Conservation (phyloP, 2,888 invertebrate genomes). For the Drosophila subquinaria region DNA sequence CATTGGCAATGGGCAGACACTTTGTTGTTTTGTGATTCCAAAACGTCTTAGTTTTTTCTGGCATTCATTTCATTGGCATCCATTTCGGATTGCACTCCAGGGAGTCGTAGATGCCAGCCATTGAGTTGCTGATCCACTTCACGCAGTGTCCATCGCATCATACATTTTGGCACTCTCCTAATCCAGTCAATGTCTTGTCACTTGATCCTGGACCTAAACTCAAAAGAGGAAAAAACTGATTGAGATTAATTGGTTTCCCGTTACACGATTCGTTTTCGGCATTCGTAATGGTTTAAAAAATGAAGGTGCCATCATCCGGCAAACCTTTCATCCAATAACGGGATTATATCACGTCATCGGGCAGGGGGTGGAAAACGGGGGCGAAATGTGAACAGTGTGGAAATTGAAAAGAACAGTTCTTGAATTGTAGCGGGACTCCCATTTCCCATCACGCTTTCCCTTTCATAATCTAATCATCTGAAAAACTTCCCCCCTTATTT, state of each 20-base stretch:
- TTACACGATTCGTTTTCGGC: slow-evolving; percentile 52
- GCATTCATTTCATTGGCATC: slow-evolving; percentile 79
- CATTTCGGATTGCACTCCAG: slow-evolving; percentile 83
- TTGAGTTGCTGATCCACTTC: slow-evolving; percentile 43
- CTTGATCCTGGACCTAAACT: slow-evolving; percentile 61
- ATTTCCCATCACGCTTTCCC: slow-evolving; percentile 2
- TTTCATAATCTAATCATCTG: slow-evolving; percentile 44
- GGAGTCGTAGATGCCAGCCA: slow-evolving; percentile 72
- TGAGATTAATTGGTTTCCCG: slow-evolving; percentile 78
- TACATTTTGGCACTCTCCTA: slow-evolving; percentile 45
- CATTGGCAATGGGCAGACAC: slow-evolving; percentile 20
- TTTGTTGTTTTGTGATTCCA: slow-evolving; percentile 43
- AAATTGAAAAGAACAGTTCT: slow-evolving; percentile 25
- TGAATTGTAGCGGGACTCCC: slow-evolving; percentile 1
- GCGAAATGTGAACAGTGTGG: slow-evolving; percentile 27
- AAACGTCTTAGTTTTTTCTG: slow-evolving; percentile 63
- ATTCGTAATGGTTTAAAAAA: slow-evolving; percentile 45
- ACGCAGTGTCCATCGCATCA: slow-evolving; percentile 30
- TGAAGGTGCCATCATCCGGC: slow-evolving; percentile 37
- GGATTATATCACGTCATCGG: slow-evolving; percentile 58
- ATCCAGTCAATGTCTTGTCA: slow-evolving; percentile 81
- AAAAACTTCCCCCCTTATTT: slow-evolving; percentile 55
- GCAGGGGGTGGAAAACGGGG: background rate
- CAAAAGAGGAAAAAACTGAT: slow-evolving; percentile 56
- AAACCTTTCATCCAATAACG: slow-evolving; percentile 49